Base-by-base conservation (phyloP, 2,113 vertebrate species). In the Nothoprocta pentlandii region DNA sequence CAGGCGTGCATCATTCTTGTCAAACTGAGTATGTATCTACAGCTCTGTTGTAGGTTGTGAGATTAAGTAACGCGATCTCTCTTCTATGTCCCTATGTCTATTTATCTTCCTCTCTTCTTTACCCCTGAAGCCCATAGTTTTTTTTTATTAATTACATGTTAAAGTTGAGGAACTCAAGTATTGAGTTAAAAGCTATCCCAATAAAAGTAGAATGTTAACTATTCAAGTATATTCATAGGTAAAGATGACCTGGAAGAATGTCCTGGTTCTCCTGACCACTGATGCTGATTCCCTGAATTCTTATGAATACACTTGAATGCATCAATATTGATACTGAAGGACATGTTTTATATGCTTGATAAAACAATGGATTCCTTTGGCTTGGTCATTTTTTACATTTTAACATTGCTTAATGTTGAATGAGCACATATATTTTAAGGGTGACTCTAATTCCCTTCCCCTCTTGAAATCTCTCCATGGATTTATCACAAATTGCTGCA, bases 371-470 rank as follows among this genome's bases (percentile, higher is more conserved):
- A n/a, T 92, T 85, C 3, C 26, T 87, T 74, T 78, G 66, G 5
- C 82, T 92, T 91, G 41, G 76, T 87, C 56, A 61, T 5, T 75
- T 90, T 71, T 16, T 91, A 39, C 88, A 12, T 64, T 85, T 77
- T 58, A 85, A 36, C 67, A 23, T 62, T 86, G 66, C 89, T 94
- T 88, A 84, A 54, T 73, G 32, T 84, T 94, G 86, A 84, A 15
- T 84, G 66, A 94, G 76, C 42, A 47, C 54, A 71, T 70, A 23
- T 26, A 51, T 59, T 92, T 86, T 91, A 81, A 47, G 85, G 66
- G 66, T 96, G 91, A 59, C 69, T 47, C 66, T 97, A 95, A 96
- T 97, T 97, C 92, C 68, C 74, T 63, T 97, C 90, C 89, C 71
- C 84, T 92, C 78, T 83, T 78, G 91, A 91, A 95, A 89, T 95